These are phyloP conservation scores for Drosophila hamatofila DNA, from an alignment of 2,888 invertebrate genomes.

Conservation along the genomic window DNA sequence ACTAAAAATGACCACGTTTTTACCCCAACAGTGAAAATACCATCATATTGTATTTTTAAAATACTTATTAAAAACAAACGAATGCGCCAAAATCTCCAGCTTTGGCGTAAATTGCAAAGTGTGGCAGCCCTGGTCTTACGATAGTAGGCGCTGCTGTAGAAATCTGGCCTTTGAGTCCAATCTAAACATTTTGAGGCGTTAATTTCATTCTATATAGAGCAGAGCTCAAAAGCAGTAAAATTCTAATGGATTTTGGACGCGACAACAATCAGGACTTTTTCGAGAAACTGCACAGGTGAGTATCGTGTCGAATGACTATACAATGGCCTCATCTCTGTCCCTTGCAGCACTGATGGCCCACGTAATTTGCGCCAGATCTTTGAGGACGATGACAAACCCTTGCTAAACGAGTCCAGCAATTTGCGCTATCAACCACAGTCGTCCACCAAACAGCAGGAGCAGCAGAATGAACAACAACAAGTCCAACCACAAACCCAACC, in stretches of 20 bases:
- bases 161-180: neutral
- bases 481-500: neutral
- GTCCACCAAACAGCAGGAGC: neutral
- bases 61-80: neutral
- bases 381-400: conserved; percentile 51
- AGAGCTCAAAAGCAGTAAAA: neutral
- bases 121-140: neutral
- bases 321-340: neutral
- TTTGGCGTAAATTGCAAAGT: neutral
- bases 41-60: too few species aligned
- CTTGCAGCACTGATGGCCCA: conserved; percentile 21
- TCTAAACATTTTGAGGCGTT: neutral
- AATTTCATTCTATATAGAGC: neutral
- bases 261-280: conserved; percentile 24
- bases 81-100: neutral
- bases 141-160: conserved; percentile 2
- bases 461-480: neutral
- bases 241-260: conserved; percentile 15
- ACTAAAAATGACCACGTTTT: neutral
- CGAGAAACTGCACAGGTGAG: conserved; percentile 29
- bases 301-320: neutral
- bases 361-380: conserved; percentile 50
- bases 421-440: conserved; percentile 51
- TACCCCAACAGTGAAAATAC: neutral
- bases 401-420: conserved; percentile 41